Evolutionary conservation across 2,113 vertebrate genomes (phyloP).

Genomic region (Calyptommatus sinebrachiatus): DNA sequence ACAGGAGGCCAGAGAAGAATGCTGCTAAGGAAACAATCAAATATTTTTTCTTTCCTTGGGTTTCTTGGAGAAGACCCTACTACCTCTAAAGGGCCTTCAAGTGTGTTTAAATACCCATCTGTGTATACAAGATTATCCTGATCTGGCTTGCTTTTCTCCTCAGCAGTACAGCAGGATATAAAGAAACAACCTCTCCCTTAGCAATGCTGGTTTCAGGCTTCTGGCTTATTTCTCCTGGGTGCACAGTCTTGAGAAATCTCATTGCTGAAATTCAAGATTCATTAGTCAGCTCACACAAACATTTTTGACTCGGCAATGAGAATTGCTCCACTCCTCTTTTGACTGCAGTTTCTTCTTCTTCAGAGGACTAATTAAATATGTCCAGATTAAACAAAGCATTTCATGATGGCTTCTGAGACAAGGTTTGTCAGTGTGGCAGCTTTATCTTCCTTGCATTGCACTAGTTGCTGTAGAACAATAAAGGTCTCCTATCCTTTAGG

Average conservation of each 20-base stretch:
- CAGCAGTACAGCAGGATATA: rapidly evolving
- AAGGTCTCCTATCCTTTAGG: conserved; percentile 26
- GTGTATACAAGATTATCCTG: not conserved
- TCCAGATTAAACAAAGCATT: conserved; percentile 30
- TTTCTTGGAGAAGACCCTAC: not conserved
- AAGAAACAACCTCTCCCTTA: not conserved
- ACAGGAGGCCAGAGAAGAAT: not conserved
- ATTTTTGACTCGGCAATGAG: not conserved
- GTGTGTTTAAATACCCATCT: not conserved
- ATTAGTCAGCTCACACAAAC: conserved; percentile 16
- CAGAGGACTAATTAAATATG: conserved; percentile 49
- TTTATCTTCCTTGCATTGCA: conserved; percentile 33
- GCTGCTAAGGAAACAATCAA: not conserved
- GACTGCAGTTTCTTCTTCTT: conserved; percentile 35
- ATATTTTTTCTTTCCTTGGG: no score
- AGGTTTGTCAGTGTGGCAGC: conserved; percentile 50
- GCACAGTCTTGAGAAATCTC: not conserved
- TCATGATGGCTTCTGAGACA: conserved; percentile 38
- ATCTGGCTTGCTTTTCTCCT: not conserved
- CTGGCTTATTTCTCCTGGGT: conserved; percentile 12
- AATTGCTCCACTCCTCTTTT: conserved; percentile 20
- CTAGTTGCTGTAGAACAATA: conserved; percentile 37
- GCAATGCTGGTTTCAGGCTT: not conserved
- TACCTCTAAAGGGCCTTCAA: no score
- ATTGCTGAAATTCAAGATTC: rapidly evolving